Base-by-base conservation (phyloP, 1,140 invertebrate genomes). In the Thereuonema tuberculata region DNA sequence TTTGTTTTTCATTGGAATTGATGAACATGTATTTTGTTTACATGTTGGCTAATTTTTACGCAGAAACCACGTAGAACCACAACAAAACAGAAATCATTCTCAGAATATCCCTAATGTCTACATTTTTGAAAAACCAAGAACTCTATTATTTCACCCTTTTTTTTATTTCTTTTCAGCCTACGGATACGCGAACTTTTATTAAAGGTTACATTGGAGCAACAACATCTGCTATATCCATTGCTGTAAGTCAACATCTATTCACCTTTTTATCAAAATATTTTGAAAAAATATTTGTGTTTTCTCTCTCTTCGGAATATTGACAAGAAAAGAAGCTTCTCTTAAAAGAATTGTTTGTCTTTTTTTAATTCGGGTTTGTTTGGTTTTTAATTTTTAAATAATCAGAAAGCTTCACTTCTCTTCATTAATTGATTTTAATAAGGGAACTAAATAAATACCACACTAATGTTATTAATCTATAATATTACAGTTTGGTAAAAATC, bases 161-260 rank as follows among this genome's bases (percentile, higher is more conserved):
- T 17, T 37, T 37, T 31, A 9, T 28, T 50, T 15, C 60, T 59
- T 70, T 69, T 47, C 63, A 77, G 73, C 70, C 71, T 12, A 77
- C 76, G 21, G 72, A 75, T 1, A 65, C 69, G 9, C 69, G 67
- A 27, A 68, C 71, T 49, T 77, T 77, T 65, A 37, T 75, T 1
- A 65, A 71, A 58, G 76, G 77, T 9, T 78, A 78, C 62, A 55
- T 70, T 48, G 73, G 74, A 37, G 74, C 74, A 58, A 72, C 75
- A 24, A 66, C 68, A 2, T 72, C 69, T 64, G 72, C 74, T 54
- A 68, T 75, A 1, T 67, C 67, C 0, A 76, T 75, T 29, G 72
- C 74, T 53, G 74, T 74, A 63, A 72, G 72, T 67, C 1, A 2
- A 1, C 21, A 60, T 26, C 37, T 37, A 9, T 21, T 12, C 12